Conservation (phyloP, 2,888 invertebrate species). For the Aromia moschata region DNA sequence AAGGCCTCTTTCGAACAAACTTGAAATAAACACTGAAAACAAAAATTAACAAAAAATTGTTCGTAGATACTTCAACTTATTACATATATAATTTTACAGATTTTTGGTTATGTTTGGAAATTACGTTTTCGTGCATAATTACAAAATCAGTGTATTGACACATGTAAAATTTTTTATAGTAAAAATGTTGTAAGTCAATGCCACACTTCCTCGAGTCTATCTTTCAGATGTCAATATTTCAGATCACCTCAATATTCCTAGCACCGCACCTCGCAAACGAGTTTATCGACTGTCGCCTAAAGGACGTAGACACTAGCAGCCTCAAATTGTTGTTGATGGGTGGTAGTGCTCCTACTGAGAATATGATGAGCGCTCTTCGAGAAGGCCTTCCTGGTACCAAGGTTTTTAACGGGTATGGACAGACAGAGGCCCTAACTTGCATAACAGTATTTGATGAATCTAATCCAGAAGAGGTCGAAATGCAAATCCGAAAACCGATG, state of each 20-base stretch:
- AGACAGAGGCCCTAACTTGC: background rate
- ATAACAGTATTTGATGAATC: background rate
- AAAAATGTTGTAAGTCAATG: too few relatives aligned
- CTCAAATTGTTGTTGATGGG: background rate
- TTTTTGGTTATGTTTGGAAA: too few relatives aligned
- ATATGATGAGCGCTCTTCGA: background rate
- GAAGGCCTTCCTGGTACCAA: background rate
- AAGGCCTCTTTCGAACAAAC: too few relatives aligned
- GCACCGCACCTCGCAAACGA: background rate
- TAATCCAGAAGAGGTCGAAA: conserved; percentile 1
- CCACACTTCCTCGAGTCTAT: background rate
- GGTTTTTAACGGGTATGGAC: background rate
- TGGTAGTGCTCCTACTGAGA: background rate
- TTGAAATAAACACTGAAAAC: too few relatives aligned
- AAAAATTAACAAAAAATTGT: too few relatives aligned
- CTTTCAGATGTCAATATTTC: background rate
- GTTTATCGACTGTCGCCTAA: background rate
- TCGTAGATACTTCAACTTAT: too few relatives aligned
- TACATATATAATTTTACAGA: too few relatives aligned
- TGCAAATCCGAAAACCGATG: background rate
- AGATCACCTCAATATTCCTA: background rate
- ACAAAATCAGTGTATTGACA: too few relatives aligned
- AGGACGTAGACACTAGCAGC: background rate
- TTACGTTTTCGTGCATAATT: too few relatives aligned
- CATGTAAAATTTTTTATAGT: too few relatives aligned